Conservation (phyloP, 2,113 vertebrate species). For the Cynocephalus volans region DNA sequence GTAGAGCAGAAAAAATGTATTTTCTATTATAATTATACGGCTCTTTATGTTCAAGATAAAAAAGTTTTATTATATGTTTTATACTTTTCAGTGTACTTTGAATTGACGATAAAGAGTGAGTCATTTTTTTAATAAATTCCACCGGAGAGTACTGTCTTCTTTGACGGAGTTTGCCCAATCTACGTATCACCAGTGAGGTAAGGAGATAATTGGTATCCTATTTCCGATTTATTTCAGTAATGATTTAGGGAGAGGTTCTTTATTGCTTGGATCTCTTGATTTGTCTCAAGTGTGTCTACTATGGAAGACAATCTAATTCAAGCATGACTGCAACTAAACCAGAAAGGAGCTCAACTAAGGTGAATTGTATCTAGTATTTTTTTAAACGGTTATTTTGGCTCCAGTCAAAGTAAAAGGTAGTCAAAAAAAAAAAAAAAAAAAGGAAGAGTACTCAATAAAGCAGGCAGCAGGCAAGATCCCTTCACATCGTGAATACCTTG, state of each 20-base stretch:
- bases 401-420: constrained; percentile 31
- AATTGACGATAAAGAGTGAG: neutral
- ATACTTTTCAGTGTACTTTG: constrained; percentile 1
- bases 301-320: neutral
- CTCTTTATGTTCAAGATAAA: neutral
- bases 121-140: neutral
- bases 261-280: neutral
- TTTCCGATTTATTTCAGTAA: constrained; percentile 35
- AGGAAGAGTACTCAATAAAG: neutral
- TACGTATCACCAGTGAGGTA: neutral
- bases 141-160: neutral
- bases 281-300: neutral
- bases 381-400: neutral
- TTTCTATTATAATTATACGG: neutral
- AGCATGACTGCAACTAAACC: neutral
- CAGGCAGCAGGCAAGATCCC: neutral
- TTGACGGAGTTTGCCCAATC: neutral
- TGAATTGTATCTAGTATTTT: neutral
- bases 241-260: neutral
- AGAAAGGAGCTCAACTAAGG: neutral
- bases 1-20: neutral
- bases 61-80: neutral
- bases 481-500: neutral
- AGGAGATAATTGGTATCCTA: neutral
- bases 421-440: neutral